A percentile compares a stretch with the other conserved stretches of the same genome.
phyloP scores from a whole-genome alignment of 1,140 invertebrate genomes.

The Drosophila trapezifrons region DNA sequence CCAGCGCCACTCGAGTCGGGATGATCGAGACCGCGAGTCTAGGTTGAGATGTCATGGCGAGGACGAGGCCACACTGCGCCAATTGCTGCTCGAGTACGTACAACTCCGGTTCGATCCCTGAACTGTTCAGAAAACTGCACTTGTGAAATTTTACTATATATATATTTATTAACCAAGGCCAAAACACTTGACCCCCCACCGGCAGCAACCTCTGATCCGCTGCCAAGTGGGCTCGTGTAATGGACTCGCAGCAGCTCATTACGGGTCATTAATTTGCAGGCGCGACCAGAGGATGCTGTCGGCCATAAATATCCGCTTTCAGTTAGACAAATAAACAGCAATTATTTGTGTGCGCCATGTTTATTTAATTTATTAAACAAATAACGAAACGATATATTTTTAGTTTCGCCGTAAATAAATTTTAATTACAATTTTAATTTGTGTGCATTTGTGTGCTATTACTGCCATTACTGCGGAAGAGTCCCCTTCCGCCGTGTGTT shows the following conservation, averaged over 20 bases:
- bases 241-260: slow-evolving; percentile 47
- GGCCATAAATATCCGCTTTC: slow-evolving; percentile 76
- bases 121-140: slow-evolving; percentile 1
- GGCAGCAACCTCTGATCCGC: slow-evolving; percentile 12
- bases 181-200: not conserved
- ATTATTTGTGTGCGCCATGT: slow-evolving; percentile 56
- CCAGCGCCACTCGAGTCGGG: slow-evolving; percentile 71
- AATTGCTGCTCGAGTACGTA: slow-evolving; percentile 84
- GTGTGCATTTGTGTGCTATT: slow-evolving; percentile 18
- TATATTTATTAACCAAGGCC: not conserved
- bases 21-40: slow-evolving; percentile 82
- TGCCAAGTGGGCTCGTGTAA: slow-evolving; percentile 28
- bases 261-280: slow-evolving; percentile 72
- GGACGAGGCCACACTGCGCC: slow-evolving; percentile 84
- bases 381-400: slow-evolving; percentile 41
- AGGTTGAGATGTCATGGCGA: slow-evolving; percentile 84
- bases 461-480: slow-evolving; percentile 7
- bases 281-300: slow-evolving; percentile 36
- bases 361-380: slow-evolving; percentile 58
- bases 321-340: slow-evolving; percentile 74
- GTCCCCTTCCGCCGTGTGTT: not conserved
- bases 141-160: not conserved
- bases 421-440: slow-evolving; percentile 52
- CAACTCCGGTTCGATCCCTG: not conserved
- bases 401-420: slow-evolving; percentile 44